Evolutionary conservation across 2,113 vertebrate species (phyloP).

Genomic region (Gavialis gangeticus): DNA sequence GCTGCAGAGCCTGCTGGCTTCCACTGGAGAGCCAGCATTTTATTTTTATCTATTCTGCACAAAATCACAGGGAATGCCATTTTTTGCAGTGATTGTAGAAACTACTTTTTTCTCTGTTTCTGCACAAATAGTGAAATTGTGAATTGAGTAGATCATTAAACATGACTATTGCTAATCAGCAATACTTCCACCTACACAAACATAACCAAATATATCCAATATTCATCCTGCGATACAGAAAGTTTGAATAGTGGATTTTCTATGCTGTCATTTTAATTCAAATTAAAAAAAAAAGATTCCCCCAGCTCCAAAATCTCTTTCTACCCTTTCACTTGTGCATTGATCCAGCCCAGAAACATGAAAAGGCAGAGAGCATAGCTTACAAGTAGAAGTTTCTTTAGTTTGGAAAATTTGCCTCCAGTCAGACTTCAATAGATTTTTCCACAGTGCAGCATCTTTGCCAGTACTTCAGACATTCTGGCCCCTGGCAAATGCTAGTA

Average conservation of each 20-base stretch:
- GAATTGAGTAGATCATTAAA: no score
- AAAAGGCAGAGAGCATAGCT: neutral
- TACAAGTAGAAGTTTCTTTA: neutral
- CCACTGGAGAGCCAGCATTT: no score
- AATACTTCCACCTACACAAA: neutral
- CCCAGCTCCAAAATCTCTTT: neutral
- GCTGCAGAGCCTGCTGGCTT: no score
- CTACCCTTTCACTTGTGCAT: neutral
- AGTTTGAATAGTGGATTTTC: neutral
- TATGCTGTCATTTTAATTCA: neutral
- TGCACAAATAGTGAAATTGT: no score
- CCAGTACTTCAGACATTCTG: constrained; percentile 15
- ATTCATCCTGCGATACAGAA: neutral
- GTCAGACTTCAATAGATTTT: neutral
- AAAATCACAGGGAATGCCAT: no score
- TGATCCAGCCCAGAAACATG: neutral
- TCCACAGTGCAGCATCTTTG: constrained; percentile 6
- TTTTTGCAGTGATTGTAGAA: no score
- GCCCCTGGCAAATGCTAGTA: no score
- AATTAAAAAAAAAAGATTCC: neutral
- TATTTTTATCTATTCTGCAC: no score
- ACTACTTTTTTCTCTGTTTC: no score
- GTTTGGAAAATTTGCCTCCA: constrained; percentile 32
- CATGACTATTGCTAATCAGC: rapidly evolving
- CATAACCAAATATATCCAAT: neutral